Evolutionary conservation across 1,140 invertebrate species (phyloP), one percentile per base, ranked within the genome.

Genomic region (Lysiphlebus fabarum): DNA sequence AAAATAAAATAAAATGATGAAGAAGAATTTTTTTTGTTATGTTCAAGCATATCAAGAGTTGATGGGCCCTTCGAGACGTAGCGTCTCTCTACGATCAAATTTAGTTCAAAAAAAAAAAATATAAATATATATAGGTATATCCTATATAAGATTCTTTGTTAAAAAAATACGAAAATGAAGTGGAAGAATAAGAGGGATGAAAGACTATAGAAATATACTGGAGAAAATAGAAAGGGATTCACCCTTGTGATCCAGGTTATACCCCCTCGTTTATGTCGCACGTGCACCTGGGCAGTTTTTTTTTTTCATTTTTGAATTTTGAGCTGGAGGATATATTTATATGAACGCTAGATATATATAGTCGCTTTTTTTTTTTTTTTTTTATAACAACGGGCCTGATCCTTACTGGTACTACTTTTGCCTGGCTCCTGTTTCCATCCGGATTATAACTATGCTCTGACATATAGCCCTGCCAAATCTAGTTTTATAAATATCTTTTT

Each of bases 211-310:
- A 50, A 50, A 57, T 41, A 54, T 41, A 56, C 8, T 26, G 48
- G 62, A 50, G 56, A 62, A 51, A 57, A 14, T 56, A 26, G 62
- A 56, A 59, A 49, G 62, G 49, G 58, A 57, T 56, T 58, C 55
- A 54, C 53, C 60, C 60, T 36, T 56, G 50, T 42, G 54, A 17
- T 38, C 51, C 14, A 17, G 51, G 38, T 58, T 54, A 42, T 54
- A 12, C 38, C 57, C 55, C 62, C 64, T 59, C 45, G 65, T 67
- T 65, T 63, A 62, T 66, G 62, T 62, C 53, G 61, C 62, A 56
- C 62, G 62, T 62, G 65, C 71, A 73, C 71, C 69, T 73, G 71
- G 69, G 67, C 68, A 56, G 63, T 26, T 26, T 17, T 17, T 17
- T 17, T 17, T 17, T 17, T 58, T 62, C 12, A n/a, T n/a, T n/a